These are phyloP conservation scores for Falco cherrug DNA, from an alignment of 2,797 vertebrate species.

Conservation along the genomic window DNA sequence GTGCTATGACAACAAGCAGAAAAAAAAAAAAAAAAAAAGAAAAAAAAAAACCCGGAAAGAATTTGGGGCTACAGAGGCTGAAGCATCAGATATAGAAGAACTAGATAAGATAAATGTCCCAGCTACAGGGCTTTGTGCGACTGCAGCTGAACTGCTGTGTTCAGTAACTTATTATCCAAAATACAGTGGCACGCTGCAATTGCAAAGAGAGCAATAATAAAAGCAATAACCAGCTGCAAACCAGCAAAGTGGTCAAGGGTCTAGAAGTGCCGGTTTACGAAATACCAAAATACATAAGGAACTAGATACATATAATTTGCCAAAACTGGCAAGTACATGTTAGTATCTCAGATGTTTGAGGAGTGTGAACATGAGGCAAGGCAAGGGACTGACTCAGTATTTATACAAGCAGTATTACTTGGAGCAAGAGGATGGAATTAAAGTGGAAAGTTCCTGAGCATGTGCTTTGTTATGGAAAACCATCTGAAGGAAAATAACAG, in stretches of 20 bases:
- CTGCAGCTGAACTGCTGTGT: background rate
- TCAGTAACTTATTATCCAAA: constrained; percentile 42
- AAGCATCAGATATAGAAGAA: constrained; percentile 58
- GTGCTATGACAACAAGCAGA: constrained; percentile 58
- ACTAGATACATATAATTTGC: constrained; percentile 66
- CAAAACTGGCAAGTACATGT: constrained; percentile 55
- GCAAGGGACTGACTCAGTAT: constrained; percentile 69
- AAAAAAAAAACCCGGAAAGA: constrained; percentile 13
- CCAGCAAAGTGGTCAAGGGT: constrained; percentile 51
- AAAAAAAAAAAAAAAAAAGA: background rate
- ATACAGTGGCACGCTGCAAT: background rate
- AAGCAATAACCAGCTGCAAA: constrained; percentile 50
- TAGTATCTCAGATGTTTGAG: constrained; percentile 54
- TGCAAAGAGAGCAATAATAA: constrained; percentile 19
- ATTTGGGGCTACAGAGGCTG: constrained; percentile 70
- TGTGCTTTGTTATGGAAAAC: constrained; percentile 61
- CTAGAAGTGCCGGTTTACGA: constrained; percentile 18
- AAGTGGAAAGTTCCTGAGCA: constrained; percentile 62
- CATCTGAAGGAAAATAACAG: constrained; percentile 48
- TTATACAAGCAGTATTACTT: constrained; percentile 66
- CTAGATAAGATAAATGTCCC: constrained; percentile 45
- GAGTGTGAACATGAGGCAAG: constrained; percentile 61
- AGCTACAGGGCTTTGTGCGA: constrained; percentile 24
- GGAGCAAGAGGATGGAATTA: constrained; percentile 58
- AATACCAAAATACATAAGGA: constrained; percentile 16